Conservation (phyloP, 1,140 invertebrate species). For the Anthonomus grandis region DNA sequence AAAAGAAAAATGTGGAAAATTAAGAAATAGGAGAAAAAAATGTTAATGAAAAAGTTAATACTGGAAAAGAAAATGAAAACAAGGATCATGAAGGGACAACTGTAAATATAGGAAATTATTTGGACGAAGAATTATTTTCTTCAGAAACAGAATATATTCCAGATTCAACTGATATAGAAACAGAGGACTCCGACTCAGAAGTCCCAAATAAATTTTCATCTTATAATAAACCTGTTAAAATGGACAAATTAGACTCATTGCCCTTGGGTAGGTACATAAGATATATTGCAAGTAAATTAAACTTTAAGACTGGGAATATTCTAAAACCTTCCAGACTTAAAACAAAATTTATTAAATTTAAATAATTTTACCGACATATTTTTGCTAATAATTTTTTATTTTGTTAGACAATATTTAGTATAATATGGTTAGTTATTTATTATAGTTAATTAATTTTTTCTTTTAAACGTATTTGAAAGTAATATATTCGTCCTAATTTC, state of each 20-base stretch:
- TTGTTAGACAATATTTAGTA: background rate
- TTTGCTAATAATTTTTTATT: background rate
- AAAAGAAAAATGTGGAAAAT: background rate
- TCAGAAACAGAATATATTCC: background rate
- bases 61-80: too few species aligned
- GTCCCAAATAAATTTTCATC: background rate
- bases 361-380: too few species aligned
- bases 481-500: background rate
- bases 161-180: background rate
- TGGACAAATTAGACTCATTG: too few species aligned
- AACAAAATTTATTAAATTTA: background rate
- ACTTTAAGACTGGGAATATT: background rate
- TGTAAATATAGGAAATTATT: too few species aligned
- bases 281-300: background rate
- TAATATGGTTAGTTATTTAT: background rate
- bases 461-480: conserved; percentile 2
- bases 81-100: too few species aligned
- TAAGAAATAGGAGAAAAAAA: background rate
- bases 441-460: background rate
- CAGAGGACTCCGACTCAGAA: background rate
- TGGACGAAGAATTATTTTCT: too few species aligned
- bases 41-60: background rate
- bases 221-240: background rate
- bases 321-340: background rate
- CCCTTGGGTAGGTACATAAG: too few species aligned